Evolutionary conservation across 2,888 invertebrate species (phyloP).

Genomic region (Sarcophaga subvicina): DNA sequence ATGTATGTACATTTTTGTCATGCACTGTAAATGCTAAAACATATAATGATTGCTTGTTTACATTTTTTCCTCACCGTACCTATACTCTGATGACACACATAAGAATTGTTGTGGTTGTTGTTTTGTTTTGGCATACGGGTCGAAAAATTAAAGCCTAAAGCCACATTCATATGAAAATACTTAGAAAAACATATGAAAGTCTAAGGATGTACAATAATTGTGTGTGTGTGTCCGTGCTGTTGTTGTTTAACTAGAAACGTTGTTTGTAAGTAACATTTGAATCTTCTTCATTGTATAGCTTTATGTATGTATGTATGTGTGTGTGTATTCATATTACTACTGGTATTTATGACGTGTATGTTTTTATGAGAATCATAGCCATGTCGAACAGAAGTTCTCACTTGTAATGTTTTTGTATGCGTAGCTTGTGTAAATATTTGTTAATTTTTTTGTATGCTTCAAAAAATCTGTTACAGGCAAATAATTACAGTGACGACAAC

Average conservation of each 20-base stretch:
- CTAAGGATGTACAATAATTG: neutral
- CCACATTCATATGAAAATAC: neutral
- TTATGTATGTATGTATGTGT: neutral
- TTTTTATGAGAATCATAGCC: neutral
- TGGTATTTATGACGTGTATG: neutral
- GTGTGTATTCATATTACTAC: neutral
- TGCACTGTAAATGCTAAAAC: no score
- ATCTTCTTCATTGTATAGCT: no score
- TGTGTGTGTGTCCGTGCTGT: neutral
- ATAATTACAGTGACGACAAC: neutral
- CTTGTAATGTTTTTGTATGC: slow-evolving; percentile 10
- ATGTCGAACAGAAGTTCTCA: no score
- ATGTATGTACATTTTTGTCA: no score
- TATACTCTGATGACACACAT: no score
- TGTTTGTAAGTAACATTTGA: no score
- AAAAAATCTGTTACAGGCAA: slow-evolving; percentile 32
- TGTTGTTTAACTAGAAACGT: no score
- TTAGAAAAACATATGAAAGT: slow-evolving; percentile 21
- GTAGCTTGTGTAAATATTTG: slow-evolving; percentile 50
- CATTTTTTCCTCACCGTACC: no score
- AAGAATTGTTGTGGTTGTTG: neutral
- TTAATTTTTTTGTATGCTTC: slow-evolving; percentile 36
- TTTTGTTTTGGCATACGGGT: neutral
- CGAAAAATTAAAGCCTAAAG: slow-evolving; percentile 40
- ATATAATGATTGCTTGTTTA: no score